These are phyloP conservation scores for Nowickia ferox DNA, from an alignment of 2,888 invertebrate species.

Conservation along the genomic window DNA sequence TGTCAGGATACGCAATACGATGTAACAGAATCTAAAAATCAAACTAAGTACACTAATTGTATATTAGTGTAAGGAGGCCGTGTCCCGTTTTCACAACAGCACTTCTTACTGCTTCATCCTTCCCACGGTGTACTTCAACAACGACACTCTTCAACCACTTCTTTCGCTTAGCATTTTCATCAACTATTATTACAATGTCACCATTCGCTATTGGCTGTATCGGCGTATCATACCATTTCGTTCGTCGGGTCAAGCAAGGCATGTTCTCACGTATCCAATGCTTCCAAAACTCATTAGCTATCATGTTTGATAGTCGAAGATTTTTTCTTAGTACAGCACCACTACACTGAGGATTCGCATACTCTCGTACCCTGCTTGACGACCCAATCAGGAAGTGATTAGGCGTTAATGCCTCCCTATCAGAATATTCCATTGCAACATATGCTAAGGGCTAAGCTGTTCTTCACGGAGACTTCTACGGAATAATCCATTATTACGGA, in stretches of 20 bases:
- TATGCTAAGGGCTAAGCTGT: slow-evolving; percentile 48
- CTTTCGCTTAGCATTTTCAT: slow-evolving; percentile 61
- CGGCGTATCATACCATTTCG: slow-evolving; percentile 49
- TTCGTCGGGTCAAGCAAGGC: slow-evolving; percentile 50
- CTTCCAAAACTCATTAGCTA: slow-evolving; percentile 67
- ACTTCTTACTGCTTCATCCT: slow-evolving; percentile 59
- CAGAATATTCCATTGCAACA: slow-evolving; percentile 48
- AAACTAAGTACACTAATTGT: no score
- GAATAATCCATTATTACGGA: slow-evolving; percentile 2
- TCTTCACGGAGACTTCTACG: not conserved
- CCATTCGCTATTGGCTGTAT: slow-evolving; percentile 18
- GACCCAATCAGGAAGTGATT: slow-evolving; percentile 56
- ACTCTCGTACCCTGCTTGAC: slow-evolving; percentile 40
- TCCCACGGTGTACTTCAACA: slow-evolving; percentile 54
- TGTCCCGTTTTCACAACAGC: slow-evolving; percentile 56
- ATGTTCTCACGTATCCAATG: slow-evolving; percentile 64
- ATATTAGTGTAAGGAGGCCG: slow-evolving; percentile 53
- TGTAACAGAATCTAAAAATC: no score
- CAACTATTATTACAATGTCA: slow-evolving; percentile 64
- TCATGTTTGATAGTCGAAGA: no score
- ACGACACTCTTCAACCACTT: no score
- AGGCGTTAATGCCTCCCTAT: slow-evolving; percentile 44
- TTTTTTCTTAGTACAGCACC: no score
- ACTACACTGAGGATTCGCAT: not conserved
- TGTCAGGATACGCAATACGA: not conserved